These are phyloP conservation scores for Tiliqua scincoides DNA, from an alignment of 2,113 vertebrate species.

Conservation along the genomic window DNA sequence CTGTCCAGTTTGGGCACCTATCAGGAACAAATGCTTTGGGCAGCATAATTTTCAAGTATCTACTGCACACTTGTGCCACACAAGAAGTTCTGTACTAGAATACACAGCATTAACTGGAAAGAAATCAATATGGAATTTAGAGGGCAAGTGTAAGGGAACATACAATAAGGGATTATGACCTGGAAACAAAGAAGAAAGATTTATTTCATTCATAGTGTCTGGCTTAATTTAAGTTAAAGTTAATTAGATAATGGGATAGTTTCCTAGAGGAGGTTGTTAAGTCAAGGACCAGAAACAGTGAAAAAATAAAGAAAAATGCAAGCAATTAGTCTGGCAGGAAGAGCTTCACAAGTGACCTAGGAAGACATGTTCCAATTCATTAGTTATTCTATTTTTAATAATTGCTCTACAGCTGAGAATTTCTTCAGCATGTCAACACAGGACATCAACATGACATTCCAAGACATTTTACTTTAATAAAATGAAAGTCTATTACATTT, in stretches of 20 bases:
- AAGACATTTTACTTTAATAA: neutral
- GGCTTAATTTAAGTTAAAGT: too few relatives aligned
- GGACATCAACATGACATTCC: constrained; percentile 31
- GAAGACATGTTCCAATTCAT: constrained; percentile 47
- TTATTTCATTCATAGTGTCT: too few relatives aligned
- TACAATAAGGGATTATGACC: constrained; percentile 37
- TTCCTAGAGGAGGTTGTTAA: constrained; percentile 67
- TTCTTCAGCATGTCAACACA: neutral
- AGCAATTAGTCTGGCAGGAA: constrained; percentile 41
- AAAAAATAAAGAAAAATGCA: constrained; percentile 60
- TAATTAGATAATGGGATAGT: constrained; percentile 66
- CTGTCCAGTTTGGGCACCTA: too few relatives aligned
- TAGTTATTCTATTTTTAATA: constrained; percentile 44
- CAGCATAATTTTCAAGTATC: too few relatives aligned
- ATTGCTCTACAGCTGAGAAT: constrained; percentile 22
- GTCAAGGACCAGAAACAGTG: constrained; percentile 56
- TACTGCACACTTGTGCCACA: neutral
- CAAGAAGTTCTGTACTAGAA: neutral
- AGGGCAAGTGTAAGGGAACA: constrained; percentile 54
- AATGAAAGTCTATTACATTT: too few relatives aligned
- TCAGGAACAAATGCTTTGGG: too few relatives aligned
- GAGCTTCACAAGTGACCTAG: constrained; percentile 51
- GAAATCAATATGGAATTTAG: constrained; percentile 11
- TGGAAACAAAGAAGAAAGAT: constrained; percentile 58
- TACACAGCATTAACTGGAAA: neutral